phyloP scores from a whole-genome alignment of 37 sponge, comb jelly and placozoan species.

The Oscarella lobularis region DNA sequence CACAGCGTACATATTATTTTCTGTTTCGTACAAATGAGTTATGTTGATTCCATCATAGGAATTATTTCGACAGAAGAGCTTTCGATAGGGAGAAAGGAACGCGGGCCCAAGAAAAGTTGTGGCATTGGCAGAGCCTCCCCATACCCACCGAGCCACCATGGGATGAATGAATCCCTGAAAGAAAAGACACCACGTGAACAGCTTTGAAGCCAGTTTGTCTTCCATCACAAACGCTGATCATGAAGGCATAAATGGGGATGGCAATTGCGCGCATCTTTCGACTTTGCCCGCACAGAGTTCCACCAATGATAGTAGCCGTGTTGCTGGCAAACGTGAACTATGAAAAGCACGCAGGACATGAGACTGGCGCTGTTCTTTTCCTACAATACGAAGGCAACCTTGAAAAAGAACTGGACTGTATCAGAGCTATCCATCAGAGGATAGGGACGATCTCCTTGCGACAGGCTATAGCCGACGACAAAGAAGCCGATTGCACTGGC shows the following conservation, averaged over 20 bases:
- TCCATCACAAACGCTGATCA: slow-evolving; percentile 60
- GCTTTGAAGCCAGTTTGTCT: too few relatives aligned
- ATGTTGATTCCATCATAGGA: not conserved
- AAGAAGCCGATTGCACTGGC: slow-evolving; percentile 89
- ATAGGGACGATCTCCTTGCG: slow-evolving; percentile 7
- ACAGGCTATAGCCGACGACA: slow-evolving; percentile 74
- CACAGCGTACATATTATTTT: slow-evolving; percentile 49
- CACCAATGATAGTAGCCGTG: slow-evolving; percentile 82
- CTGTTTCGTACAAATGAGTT: not conserved
- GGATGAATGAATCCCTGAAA: slow-evolving; percentile 29
- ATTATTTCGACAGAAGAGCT: not conserved
- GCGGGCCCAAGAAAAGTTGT: too few relatives aligned
- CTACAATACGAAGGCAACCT: slow-evolving; percentile 8
- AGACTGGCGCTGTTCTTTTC: too few relatives aligned
- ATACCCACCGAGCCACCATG: slow-evolving; percentile 16
- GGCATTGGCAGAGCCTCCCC: slow-evolving; percentile 2
- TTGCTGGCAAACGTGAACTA: slow-evolving; percentile 91
- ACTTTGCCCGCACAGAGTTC: slow-evolving; percentile 47
- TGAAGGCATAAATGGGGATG: slow-evolving; percentile 70
- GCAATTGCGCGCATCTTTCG: slow-evolving; percentile 54
- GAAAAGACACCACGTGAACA: not conserved
- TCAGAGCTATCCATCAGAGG: slow-evolving; percentile 56
- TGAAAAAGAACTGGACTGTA: slow-evolving; percentile 22
- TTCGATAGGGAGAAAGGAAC: not conserved
- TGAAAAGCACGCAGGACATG: not conserved